A percentile compares a stretch with the other conserved stretches of the same genome.
These are phyloP conservation scores for Lepidothrix coronata DNA, from an alignment of 2,113 vertebrate species.

Conservation along the genomic window DNA sequence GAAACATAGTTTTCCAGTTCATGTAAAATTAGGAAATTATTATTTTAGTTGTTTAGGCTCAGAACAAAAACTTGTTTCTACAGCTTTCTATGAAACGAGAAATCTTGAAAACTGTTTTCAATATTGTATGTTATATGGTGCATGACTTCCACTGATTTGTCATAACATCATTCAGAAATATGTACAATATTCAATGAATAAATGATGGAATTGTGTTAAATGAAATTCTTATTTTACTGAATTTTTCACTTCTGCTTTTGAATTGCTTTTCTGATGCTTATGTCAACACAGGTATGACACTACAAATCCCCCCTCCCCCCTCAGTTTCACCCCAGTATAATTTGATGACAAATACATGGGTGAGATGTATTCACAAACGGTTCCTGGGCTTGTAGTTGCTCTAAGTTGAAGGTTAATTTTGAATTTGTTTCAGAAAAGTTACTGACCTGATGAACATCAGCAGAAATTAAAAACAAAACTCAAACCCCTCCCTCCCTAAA, in stretches of 20 bases:
- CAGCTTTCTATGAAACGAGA: background rate
- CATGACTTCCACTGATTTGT: background rate
- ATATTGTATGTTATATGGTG: background rate
- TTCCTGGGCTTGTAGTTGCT: background rate
- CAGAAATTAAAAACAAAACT: background rate
- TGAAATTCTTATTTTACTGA: background rate
- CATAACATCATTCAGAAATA: background rate
- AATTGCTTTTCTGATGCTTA: background rate
- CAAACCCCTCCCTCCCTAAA: background rate
- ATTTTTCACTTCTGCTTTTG: background rate
- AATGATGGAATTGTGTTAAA: background rate
- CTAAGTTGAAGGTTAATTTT: background rate
- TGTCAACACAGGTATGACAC: background rate
- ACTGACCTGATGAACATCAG: background rate
- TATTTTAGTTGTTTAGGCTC: background rate
- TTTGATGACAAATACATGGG: background rate
- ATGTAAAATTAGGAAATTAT: background rate
- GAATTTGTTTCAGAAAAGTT: background rate
- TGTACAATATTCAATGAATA: background rate
- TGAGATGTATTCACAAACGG: background rate
- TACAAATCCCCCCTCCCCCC: accelerated
- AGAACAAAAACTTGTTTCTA: background rate
- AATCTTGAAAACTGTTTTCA: background rate
- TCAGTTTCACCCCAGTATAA: background rate
- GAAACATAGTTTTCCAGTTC: background rate